These are phyloP conservation scores for Ormyrus nitidulus DNA, from an alignment of 2,888 invertebrate genomes.

Conservation along the genomic window DNA sequence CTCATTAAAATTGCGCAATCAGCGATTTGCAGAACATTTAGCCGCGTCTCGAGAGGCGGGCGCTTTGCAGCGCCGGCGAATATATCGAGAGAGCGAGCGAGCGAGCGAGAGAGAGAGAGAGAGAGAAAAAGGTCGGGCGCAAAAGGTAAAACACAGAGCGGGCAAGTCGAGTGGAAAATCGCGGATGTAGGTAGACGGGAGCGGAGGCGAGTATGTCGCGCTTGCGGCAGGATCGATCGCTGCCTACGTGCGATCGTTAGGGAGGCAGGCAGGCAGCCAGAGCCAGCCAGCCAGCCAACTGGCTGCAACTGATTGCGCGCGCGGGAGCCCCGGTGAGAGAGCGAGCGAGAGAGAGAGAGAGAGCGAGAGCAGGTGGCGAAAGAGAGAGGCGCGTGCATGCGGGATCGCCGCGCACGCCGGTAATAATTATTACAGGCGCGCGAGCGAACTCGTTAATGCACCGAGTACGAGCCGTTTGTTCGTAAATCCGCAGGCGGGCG, in stretches of 20 bases:
- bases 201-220: too few species aligned
- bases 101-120: constrained; percentile 2
- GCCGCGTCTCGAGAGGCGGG: constrained; percentile 38
- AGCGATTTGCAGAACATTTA: constrained; percentile 38
- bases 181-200: too few species aligned
- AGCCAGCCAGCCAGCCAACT: constrained; percentile 49
- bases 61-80: not conserved
- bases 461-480: constrained; percentile 57
- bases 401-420: constrained; percentile 49
- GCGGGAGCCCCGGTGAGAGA: constrained; percentile 6
- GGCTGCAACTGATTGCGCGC: constrained; percentile 55
- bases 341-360: not conserved
- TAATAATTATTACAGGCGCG: constrained; percentile 60
- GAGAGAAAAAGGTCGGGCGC: not conserved
- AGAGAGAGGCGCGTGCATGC: not conserved
- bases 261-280: not conserved
- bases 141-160: not conserved
- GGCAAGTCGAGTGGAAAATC: too few species aligned
- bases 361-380: not conserved
- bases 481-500: constrained; percentile 45
- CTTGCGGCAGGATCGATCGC: constrained; percentile 36
- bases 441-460: constrained; percentile 60
- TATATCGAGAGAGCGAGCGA: not conserved
- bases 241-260: constrained; percentile 26
- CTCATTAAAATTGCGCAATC: constrained; percentile 56